phyloP scores from a whole-genome alignment of 35 echinoderm and acorn worm species.

The Heliocidaris tuberculata region DNA sequence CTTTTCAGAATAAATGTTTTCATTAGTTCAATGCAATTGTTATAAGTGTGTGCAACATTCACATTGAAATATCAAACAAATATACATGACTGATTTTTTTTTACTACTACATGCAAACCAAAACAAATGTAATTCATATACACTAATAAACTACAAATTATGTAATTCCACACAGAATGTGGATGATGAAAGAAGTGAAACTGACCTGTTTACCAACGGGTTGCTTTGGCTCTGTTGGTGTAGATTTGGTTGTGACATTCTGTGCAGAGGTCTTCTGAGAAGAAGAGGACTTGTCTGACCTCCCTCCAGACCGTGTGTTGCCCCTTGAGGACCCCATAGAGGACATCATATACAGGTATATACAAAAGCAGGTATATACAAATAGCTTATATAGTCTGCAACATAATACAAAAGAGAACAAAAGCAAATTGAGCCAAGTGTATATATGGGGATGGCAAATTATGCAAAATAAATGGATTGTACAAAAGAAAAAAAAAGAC shows the following conservation, averaged over 20 bases:
- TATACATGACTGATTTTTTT: too few relatives aligned
- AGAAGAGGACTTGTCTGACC: conserved; percentile 59
- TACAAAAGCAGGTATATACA: conserved; percentile 81
- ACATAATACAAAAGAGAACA: background rate
- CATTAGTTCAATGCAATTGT: too few relatives aligned
- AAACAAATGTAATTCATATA: too few relatives aligned
- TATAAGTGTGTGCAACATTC: too few relatives aligned
- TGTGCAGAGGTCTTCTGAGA: conserved; percentile 57
- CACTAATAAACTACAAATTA: too few relatives aligned
- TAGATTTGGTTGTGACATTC: conserved; percentile 48
- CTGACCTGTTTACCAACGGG: conserved; percentile 69
- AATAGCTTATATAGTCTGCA: conserved; percentile 46
- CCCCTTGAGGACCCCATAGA: conserved; percentile 72
- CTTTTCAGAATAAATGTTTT: too few relatives aligned
- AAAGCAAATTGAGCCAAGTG: background rate
- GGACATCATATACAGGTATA: conserved; percentile 80
- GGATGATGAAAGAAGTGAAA: background rate
- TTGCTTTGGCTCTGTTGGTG: conserved; percentile 30
- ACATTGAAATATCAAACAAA: too few relatives aligned
- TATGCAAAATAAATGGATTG: too few relatives aligned
- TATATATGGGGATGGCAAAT: background rate
- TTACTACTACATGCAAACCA: too few relatives aligned
- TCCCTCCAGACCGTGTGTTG: conserved; percentile 60
- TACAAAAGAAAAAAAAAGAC: too few relatives aligned
- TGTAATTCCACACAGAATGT: too few relatives aligned